A percentile compares a stretch with the other conserved stretches of the same genome.
These are phyloP conservation scores for Odontocerum albicorne DNA, from an alignment of 2,888 invertebrate genomes.

Conservation along the genomic window DNA sequence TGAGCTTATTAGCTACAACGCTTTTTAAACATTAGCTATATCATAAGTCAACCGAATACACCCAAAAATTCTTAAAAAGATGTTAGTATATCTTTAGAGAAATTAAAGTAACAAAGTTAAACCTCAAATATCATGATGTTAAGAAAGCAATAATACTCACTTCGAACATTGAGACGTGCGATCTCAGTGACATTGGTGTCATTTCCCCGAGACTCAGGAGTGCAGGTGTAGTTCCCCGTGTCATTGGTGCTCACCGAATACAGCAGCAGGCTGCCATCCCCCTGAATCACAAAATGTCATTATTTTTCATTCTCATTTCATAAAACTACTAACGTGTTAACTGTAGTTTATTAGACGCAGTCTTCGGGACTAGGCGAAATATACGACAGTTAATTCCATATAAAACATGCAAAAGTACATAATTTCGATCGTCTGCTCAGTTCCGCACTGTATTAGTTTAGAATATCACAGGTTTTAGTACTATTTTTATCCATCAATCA, in stretches of 20 bases:
- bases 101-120: neutral
- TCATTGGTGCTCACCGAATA: conserved; percentile 48
- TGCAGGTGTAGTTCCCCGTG: conserved; percentile 54
- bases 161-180: conserved; percentile 25
- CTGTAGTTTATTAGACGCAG: no score
- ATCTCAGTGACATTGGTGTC: conserved; percentile 18
- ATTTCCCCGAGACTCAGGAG: conserved; percentile 42
- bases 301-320: no score
- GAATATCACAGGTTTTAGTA: no score
- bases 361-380: no score
- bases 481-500: no score
- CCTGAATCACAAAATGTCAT: conserved; percentile 38
- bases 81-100: neutral
- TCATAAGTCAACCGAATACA: neutral
- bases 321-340: no score
- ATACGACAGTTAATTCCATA: no score
- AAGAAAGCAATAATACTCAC: conserved; percentile 18
- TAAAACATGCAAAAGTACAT: no score
- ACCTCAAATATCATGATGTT: neutral
- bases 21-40: neutral
- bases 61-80: neutral
- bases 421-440: no score
- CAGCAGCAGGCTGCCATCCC: conserved; percentile 51
- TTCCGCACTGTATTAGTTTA: no score
- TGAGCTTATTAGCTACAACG: no score